A percentile compares a stretch with the other conserved stretches of the same genome.
Conservation (phyloP, 2,888 invertebrate genomes). For the Troilus luridus region DNA sequence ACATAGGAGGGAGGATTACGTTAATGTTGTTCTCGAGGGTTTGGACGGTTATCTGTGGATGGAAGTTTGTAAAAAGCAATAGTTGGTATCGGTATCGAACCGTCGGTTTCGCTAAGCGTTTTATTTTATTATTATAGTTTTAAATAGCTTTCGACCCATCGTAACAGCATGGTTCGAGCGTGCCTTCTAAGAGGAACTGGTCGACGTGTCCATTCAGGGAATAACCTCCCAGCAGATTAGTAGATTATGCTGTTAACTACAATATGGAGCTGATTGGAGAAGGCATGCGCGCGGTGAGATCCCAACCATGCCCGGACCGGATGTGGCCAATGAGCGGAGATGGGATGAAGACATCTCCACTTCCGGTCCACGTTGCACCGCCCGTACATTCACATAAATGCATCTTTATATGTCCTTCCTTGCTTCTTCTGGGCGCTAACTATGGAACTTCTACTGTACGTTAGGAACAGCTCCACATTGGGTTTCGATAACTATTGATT, state of each 20-base stretch:
- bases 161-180: neutral
- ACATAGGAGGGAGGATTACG: no score
- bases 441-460: neutral
- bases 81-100: no score
- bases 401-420: neutral
- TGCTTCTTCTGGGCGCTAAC: neutral
- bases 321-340: conserved; percentile 2
- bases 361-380: neutral
- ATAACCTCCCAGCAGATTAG: neutral
- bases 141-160: no score
- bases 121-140: no score
- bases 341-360: conserved; percentile 21
- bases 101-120: no score
- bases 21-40: no score
- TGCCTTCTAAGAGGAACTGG: neutral
- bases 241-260: neutral
- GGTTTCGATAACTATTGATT: neutral
- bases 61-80: no score
- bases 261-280: neutral
- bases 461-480: neutral
- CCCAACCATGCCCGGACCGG: neutral
- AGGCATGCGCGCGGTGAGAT: neutral
- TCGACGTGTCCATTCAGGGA: neutral
- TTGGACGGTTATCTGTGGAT: no score
- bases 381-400: neutral